These are phyloP conservation scores for Craseonycteris thonglongyai DNA, from an alignment of 2,113 vertebrate species.

Conservation along the genomic window DNA sequence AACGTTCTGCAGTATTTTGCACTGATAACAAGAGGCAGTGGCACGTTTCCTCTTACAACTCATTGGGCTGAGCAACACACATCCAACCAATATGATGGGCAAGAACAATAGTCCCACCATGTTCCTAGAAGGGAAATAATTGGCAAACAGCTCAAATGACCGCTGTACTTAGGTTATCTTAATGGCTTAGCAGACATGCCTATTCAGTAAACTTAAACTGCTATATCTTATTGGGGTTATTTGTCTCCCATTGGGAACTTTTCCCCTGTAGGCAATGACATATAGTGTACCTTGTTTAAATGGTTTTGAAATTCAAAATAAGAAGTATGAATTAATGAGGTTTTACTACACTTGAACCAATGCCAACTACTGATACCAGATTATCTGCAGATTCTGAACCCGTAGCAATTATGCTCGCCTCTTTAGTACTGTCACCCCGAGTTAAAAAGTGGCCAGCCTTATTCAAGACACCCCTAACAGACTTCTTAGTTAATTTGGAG, in stretches of 20 bases:
- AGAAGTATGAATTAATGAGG: slow-evolving; percentile 49
- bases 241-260: neutral
- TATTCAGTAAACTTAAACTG: neutral
- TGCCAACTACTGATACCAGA: slow-evolving; percentile 29
- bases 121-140: neutral
- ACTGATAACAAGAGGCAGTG: neutral
- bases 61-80: neutral
- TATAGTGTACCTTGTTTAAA: neutral
- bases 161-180: neutral
- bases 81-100: neutral
- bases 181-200: neutral
- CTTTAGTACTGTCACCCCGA: slow-evolving; percentile 19
- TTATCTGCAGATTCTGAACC: slow-evolving; percentile 26
- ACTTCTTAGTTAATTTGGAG: slow-evolving; percentile 57
- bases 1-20: neutral
- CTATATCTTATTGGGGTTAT: neutral
- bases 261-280: neutral
- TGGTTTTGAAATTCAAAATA: slow-evolving; percentile 35
- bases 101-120: neutral
- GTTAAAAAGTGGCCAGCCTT: slow-evolving; percentile 36
- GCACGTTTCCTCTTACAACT: neutral
- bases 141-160: neutral
- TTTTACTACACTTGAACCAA: neutral
- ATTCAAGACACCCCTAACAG: neutral
- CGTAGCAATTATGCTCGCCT: neutral